Base-by-base conservation (phyloP, 2,797 vertebrate species). In the Lagodon rhomboides region DNA sequence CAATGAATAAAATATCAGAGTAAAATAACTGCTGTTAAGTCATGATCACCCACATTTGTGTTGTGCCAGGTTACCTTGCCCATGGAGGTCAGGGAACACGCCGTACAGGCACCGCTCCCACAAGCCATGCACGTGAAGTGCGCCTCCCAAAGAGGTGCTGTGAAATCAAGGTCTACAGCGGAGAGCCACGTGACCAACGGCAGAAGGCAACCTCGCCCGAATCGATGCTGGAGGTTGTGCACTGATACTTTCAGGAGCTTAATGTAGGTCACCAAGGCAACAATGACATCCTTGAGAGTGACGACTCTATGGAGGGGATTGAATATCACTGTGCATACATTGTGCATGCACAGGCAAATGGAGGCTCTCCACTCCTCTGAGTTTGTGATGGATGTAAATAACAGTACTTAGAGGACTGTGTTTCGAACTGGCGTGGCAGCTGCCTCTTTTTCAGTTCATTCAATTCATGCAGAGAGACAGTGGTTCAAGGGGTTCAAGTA, bases 1-100 rank as follows among this genome's bases (percentile, higher is more conserved):
- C 54, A 34, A 41, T 77, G 63, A 82, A 75, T 74, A 58, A 79
- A 80, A 68, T 56, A 70, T 70, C 50, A 67, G 59, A 47, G 56
- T 55, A 6, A 55, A 76, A 58, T 47, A 50, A 71, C 64, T 51
- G 77, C n/a, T 67, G 65, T 18, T 68, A 62, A 59, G 61, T 66
- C 85, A 55, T 50, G 62, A 73, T 56, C 51, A 77, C 23, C 46
- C n/a, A 17, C 13, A 64, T 55, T 80, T 79, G n/a, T 67, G 69
- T 30, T 77, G 41, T 73, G 72, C 27, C 54, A 65, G 53, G 63
- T 75, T 62, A 77, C 18, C 38, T 77, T 22, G 0, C 51, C 50
- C 27, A 15, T 17, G 38, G 55, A 73, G 53, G 74, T 78, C 65
- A 63, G 53, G 64, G 55, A 73, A 80, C 76, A 71, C 50, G 20